A percentile compares a stretch with the other conserved stretches of the same genome.
Conservation (phyloP, 2,113 vertebrate genomes). For the Zingel zingel region DNA sequence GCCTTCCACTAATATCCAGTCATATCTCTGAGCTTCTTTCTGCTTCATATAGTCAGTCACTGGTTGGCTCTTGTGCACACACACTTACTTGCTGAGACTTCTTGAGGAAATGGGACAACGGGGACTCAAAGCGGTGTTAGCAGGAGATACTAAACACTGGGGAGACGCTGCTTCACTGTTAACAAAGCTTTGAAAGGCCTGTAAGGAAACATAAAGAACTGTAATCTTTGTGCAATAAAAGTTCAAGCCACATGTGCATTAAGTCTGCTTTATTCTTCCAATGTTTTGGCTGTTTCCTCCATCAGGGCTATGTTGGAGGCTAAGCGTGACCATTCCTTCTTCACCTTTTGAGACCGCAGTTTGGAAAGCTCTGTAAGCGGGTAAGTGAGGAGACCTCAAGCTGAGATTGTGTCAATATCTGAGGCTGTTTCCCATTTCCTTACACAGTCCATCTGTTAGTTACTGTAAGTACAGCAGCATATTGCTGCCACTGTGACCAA, state of each 20-base stretch:
- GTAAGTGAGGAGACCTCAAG: neutral
- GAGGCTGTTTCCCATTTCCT: neutral
- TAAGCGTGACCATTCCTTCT: neutral
- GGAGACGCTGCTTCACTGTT: conserved; percentile 78
- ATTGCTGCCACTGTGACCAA: too few relatives aligned
- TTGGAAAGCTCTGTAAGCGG: neutral
- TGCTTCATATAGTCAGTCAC: conserved; percentile 53
- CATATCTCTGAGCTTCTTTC: conserved; percentile 15
- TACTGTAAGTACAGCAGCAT: neutral
- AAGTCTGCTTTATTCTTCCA: neutral
- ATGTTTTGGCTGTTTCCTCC: neutral
- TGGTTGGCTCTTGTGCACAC: conserved; percentile 38
- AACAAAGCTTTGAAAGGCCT: conserved; percentile 83
- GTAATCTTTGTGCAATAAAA: conserved; percentile 82
- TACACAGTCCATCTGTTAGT: neutral
- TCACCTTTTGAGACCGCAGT: neutral
- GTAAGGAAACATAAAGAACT: conserved; percentile 71
- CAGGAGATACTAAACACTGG: conserved; percentile 45
- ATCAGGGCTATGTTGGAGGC: neutral
- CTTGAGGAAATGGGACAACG: conserved; percentile 16
- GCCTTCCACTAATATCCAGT: neutral
- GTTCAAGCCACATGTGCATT: conserved; percentile 44
- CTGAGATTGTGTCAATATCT: neutral
- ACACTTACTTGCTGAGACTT: conserved; percentile 13
- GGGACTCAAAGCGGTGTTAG: conserved; percentile 50